A percentile compares a stretch with the other conserved stretches of the same genome.
phyloP scores from a whole-genome alignment of 1,140 invertebrate genomes.

The Teleogryllus occipitalis region DNA sequence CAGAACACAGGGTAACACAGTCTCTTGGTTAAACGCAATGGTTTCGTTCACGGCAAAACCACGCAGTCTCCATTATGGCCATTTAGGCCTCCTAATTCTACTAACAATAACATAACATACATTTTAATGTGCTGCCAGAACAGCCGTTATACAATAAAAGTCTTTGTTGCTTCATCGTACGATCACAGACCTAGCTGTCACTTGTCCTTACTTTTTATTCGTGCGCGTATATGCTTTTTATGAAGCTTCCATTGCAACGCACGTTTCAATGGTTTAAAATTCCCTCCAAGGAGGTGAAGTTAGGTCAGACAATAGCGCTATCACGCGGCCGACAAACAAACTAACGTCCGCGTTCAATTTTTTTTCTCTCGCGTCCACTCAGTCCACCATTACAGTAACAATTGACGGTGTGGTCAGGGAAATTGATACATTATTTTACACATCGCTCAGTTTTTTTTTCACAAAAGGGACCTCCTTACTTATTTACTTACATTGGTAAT shows the following conservation, averaged over 20 bases:
- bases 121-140: neutral
- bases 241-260: neutral
- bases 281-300: too few species aligned
- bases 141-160: neutral
- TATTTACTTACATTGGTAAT: neutral
- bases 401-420: too few species aligned
- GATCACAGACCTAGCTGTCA: neutral
- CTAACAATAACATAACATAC: constrained; percentile 1
- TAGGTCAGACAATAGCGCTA: too few species aligned
- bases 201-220: neutral
- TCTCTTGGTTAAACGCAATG: neutral
- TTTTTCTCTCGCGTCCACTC: too few species aligned
- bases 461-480: neutral
- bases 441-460: neutral
- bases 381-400: too few species aligned
- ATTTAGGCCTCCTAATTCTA: neutral
- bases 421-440: too few species aligned
- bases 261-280: too few species aligned
- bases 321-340: too few species aligned
- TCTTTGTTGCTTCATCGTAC: neutral
- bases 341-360: too few species aligned
- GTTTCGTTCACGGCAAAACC: neutral
- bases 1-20: neutral
- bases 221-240: neutral
- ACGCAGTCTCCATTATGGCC: neutral